Evolutionary conservation across 2,113 vertebrate species (phyloP).

Genomic region (Probosciger aterrimus): DNA sequence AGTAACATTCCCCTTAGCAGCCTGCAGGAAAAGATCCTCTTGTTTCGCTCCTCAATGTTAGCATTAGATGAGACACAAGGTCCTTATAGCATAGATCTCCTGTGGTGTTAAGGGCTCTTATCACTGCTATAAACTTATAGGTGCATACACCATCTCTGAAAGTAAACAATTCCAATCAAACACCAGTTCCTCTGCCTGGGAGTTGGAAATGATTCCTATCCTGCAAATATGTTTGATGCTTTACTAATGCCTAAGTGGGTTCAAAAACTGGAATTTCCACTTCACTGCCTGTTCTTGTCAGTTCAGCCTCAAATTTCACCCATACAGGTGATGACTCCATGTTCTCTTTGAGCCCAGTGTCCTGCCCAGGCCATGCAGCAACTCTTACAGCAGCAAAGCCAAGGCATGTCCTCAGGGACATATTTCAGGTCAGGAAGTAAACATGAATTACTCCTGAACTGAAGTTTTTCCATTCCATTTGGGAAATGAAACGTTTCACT

Average conservation of each 20-base stretch:
- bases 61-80: neutral
- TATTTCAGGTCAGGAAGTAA: neutral
- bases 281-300: neutral
- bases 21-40: constrained; percentile 42
- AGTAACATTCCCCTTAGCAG: neutral
- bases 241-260: neutral
- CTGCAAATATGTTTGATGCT: neutral
- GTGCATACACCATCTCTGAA: fast-evolving
- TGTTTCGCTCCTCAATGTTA: neutral
- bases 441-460: neutral
- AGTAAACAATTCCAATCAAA: neutral
- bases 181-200: neutral
- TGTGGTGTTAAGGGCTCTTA: neutral
- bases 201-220: neutral
- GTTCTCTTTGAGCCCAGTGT: neutral
- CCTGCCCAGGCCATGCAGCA: neutral
- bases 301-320: neutral
- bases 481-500: neutral
- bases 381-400: neutral
- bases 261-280: neutral
- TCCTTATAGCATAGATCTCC: neutral
- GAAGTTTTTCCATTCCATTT: constrained; percentile 7
- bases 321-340: fast-evolving
- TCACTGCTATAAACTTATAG: neutral
- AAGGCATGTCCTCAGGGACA: neutral